Evolutionary conservation across 2,797 vertebrate species (phyloP).

Genomic region (Darevskia mixta): DNA sequence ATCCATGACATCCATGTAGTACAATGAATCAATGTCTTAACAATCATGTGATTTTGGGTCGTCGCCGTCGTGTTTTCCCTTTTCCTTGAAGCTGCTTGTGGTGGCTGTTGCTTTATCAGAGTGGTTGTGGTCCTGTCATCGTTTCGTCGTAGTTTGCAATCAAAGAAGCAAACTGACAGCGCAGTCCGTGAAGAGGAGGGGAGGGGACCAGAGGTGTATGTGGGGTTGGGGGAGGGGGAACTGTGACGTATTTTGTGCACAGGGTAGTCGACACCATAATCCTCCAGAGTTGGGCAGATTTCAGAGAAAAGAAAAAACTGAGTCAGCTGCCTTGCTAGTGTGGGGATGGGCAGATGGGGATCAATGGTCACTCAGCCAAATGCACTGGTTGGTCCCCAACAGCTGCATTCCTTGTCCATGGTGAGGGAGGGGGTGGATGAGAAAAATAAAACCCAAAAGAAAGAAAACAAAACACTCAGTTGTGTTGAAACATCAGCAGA

Average conservation of each 20-base stretch:
- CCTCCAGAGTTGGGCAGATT: constrained; percentile 39
- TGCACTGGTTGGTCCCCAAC: constrained; percentile 45
- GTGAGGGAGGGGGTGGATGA: neutral
- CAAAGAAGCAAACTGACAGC: constrained; percentile 60
- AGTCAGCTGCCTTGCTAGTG: neutral
- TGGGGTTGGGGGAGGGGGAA: constrained; percentile 23
- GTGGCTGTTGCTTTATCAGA: constrained; percentile 51
- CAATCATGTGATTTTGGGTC: constrained; percentile 55
- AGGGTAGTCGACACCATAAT: constrained; percentile 39
- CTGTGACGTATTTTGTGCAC: constrained; percentile 11
- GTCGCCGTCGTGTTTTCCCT: constrained; percentile 31
- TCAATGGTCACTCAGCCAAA: constrained; percentile 6
- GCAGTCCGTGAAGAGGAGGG: constrained; percentile 62
- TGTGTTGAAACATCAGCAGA: constrained; percentile 70
- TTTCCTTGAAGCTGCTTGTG: constrained; percentile 38
- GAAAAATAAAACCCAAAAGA: constrained; percentile 19
- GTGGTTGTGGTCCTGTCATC: constrained; percentile 34
- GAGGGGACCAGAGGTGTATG: constrained; percentile 9
- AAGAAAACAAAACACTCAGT: constrained; percentile 68
- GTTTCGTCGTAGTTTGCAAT: constrained; percentile 28
- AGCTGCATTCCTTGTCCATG: constrained; percentile 12
- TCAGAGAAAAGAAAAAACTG: constrained; percentile 24
- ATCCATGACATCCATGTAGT: constrained; percentile 75
- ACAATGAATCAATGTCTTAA: constrained; percentile 58
- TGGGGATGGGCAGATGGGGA: neutral